phyloP scores from a whole-genome alignment of 2,888 invertebrate species.

The Stegana nigrithorax region DNA sequence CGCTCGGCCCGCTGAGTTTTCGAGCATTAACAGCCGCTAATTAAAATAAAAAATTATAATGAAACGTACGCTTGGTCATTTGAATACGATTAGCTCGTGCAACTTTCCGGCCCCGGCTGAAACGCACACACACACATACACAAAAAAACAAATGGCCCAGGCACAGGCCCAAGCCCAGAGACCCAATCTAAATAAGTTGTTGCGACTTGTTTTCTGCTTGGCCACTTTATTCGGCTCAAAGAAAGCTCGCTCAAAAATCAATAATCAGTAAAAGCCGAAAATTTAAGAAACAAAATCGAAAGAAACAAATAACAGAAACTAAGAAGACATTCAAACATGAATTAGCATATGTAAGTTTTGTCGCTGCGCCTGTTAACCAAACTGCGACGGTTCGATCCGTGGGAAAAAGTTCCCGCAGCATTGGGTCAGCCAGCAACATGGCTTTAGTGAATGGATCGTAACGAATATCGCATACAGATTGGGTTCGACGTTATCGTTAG shows the following conservation, averaged over 20 bases:
- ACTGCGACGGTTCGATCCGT: neutral
- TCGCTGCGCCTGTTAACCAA: conserved; percentile 18
- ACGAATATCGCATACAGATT: too few species aligned
- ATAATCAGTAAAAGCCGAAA: conserved; percentile 42
- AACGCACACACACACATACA: conserved; percentile 1
- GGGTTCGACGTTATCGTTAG: too few species aligned
- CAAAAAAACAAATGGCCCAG: too few species aligned
- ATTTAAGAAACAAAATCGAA: conserved; percentile 44
- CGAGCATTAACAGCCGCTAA: conserved; percentile 39
- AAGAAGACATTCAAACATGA: conserved; percentile 41
- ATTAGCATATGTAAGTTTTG: conserved; percentile 50
- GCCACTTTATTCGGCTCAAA: conserved; percentile 8
- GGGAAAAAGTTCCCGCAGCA: conserved; percentile 2
- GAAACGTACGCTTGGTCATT: conserved; percentile 44
- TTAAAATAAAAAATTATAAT: conserved; percentile 51
- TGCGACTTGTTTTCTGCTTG: conserved; percentile 43
- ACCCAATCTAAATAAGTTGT: conserved; percentile 51
- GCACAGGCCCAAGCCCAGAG: too few species aligned
- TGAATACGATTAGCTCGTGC: conserved; percentile 45
- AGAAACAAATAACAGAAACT: conserved; percentile 36
- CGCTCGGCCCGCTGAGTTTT: conserved; percentile 9
- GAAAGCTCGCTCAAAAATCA: conserved; percentile 54
- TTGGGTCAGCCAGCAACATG: neutral
- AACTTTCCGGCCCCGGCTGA: conserved; percentile 1
- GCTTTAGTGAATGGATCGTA: conserved; percentile 2